A percentile compares a stretch with the other conserved stretches of the same genome.
phyloP scores from a whole-genome alignment of 2,113 vertebrate species.

The Cichladusa arquata region DNA sequence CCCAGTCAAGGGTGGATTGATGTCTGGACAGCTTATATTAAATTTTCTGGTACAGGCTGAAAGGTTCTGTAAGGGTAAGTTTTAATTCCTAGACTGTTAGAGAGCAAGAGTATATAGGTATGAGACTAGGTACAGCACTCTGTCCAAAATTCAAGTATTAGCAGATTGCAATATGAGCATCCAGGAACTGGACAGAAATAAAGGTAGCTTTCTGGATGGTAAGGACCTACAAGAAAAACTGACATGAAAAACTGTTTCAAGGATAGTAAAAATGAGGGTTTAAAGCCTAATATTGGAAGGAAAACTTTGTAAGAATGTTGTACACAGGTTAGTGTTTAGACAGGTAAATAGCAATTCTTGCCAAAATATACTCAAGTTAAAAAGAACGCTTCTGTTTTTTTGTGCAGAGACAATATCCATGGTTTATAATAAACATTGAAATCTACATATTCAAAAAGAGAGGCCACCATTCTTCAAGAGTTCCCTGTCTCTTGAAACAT shows the following conservation, averaged over 20 bases:
- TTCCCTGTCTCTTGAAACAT: not conserved
- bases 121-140: constrained; percentile 20
- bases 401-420: not conserved
- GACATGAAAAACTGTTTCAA: constrained; percentile 58
- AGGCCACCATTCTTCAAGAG: not conserved
- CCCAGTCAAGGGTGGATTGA: constrained; percentile 58
- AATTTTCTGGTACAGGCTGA: constrained; percentile 68
- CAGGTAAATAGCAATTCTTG: not conserved
- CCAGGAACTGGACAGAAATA: constrained; percentile 62
- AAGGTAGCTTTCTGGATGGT: constrained; percentile 32
- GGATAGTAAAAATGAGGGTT: not conserved
- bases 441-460: not conserved
- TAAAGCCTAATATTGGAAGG: not conserved
- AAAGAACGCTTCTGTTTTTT: not conserved
- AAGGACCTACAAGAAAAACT: constrained; percentile 42
- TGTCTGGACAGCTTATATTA: constrained; percentile 70
- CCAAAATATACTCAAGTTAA: not conserved
- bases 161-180: constrained; percentile 63
- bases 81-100: constrained; percentile 69
- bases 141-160: constrained; percentile 68
- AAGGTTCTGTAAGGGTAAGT: constrained; percentile 71
- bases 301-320: not conserved
- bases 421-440: not conserved
- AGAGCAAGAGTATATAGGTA: constrained; percentile 57
- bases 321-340: not conserved